Evolutionary conservation across 2,888 invertebrate genomes (phyloP), one percentile per base, ranked within the genome.

Genomic region (Plemyria rubiginata): DNA sequence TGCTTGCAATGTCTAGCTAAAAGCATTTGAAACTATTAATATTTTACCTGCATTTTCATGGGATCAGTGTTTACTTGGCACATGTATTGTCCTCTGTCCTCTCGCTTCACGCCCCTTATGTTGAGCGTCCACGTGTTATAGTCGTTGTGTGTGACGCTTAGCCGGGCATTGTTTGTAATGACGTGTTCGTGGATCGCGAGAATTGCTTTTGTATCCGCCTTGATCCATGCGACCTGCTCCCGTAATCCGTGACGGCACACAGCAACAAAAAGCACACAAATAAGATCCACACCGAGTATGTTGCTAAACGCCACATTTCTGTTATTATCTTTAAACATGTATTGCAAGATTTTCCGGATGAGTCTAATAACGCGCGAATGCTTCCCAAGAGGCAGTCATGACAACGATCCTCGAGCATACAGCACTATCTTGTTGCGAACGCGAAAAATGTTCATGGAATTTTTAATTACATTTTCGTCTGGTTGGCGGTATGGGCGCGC

Each of bases 51-150:
- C 95, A 97, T 97, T 94, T 97, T 97, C 97, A 97, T 97, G 52
- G 97, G 98, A 89, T 97, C 96, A 63, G 98, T 98, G 90, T 98
- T 98, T 81, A 98, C 97, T 94, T 98, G 98, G 93, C 97, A 98
- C 98, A 98, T 98, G 87, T 98, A 98, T 86, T 96, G 96, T 77
- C 98, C 98, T 67, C 97, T 93, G 91, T 98, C 98, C 85, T 97
- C 97, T 77, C 96, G 94, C 84, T 96, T 95, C 74, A 97, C 98
- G 74, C 96, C 95, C 74, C 96, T 94, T 84, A 98, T 97, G 88
- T 96, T 96, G 75, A 98, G 94, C 66, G 97, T 98, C 98, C 98
- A 98, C 77, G 98, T 98, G 88, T 97, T 97, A 94, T 95, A 96
- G 93, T 98, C 97, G 90, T 96, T 97, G 94, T 98, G 97, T 70